Evolutionary conservation across 2,113 vertebrate genomes (phyloP).

Genomic region (Thalassarche chlororhynchos): DNA sequence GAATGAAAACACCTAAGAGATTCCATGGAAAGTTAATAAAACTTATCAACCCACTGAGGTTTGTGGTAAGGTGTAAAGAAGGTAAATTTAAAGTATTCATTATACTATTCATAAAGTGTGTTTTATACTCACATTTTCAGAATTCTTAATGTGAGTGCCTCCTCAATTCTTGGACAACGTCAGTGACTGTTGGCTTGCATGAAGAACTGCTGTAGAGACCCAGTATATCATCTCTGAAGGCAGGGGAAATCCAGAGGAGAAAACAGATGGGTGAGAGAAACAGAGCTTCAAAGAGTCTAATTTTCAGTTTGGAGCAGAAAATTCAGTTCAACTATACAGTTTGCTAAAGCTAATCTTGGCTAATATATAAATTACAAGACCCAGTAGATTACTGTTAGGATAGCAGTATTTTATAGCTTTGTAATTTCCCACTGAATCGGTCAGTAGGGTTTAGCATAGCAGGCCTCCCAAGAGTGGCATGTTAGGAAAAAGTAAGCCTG

Average conservation of each 20-base stretch:
- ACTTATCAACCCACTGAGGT: not conserved
- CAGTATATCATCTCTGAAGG: not conserved
- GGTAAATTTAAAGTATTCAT: not conserved
- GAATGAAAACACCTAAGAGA: not conserved
- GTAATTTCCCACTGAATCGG: not conserved
- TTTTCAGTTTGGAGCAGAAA: not conserved
- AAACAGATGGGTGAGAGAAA: not conserved
- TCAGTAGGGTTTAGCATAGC: not conserved
- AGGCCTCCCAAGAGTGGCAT: not conserved
- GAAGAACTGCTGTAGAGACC: not conserved
- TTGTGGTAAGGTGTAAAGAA: not conserved
- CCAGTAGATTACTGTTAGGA: not conserved
- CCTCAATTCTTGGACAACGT: not conserved
- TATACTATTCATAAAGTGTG: not conserved
- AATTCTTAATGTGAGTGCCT: not conserved
- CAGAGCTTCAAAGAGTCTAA: not conserved
- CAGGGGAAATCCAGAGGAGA: not conserved
- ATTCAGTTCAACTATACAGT: not conserved
- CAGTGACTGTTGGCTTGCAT: not conserved
- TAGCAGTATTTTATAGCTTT: not conserved
- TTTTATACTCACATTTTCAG: not conserved
- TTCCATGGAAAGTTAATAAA: not conserved
- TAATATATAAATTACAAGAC: not conserved
- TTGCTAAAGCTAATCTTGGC: not conserved
- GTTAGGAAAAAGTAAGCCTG: not conserved